These are phyloP conservation scores for Rutilus rutilus DNA, from an alignment of 2,113 vertebrate genomes.

Conservation along the genomic window DNA sequence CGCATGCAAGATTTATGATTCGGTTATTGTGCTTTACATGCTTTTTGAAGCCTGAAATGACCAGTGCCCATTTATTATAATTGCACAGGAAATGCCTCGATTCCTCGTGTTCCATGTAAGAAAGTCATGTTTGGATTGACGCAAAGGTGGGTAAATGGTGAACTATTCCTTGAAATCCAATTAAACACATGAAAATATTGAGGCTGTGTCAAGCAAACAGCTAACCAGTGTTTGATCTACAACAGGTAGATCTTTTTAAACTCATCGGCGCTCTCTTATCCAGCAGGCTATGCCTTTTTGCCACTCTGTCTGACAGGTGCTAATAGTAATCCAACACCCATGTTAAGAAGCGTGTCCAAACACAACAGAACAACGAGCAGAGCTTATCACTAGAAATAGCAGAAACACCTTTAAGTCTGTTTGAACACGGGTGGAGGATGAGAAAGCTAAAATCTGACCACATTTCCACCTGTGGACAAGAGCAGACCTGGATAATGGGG, in stretches of 20 bases:
- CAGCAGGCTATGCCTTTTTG: background rate
- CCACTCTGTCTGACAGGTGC: background rate
- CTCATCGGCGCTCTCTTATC: background rate
- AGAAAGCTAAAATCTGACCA: background rate
- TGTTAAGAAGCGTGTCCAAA: background rate
- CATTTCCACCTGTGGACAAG: slow-evolving; percentile 14
- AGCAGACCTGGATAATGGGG: background rate
- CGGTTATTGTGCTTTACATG: background rate
- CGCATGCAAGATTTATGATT: background rate
- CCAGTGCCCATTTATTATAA: background rate
- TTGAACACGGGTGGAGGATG: slow-evolving; percentile 35
- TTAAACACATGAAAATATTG: background rate
- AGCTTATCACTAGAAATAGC: slow-evolving; percentile 23
- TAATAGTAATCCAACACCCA: slow-evolving; percentile 25
- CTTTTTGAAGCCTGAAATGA: background rate
- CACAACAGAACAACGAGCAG: slow-evolving; percentile 1
- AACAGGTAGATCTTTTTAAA: background rate
- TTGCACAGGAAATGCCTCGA: background rate
- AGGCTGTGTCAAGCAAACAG: background rate
- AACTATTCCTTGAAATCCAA: background rate
- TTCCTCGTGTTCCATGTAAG: background rate
- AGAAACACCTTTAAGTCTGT: slow-evolving; percentile 37
- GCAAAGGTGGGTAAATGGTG: background rate
- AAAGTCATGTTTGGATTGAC: background rate
- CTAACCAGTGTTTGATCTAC: background rate